Evolutionary conservation across 2,888 invertebrate genomes (phyloP).

Genomic region (Hydropsyche betteni): DNA sequence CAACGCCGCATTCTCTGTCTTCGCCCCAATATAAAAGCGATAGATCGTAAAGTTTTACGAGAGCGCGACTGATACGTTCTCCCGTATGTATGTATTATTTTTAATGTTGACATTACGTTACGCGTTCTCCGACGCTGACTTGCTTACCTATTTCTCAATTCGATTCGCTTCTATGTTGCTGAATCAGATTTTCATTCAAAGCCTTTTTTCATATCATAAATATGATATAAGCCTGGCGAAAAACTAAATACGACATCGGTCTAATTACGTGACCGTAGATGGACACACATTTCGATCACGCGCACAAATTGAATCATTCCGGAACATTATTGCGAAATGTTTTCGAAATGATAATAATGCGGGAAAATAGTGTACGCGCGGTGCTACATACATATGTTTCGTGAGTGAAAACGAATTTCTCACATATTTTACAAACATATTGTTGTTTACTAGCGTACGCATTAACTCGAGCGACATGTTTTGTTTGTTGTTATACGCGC

Average conservation of each 20-base stretch:
- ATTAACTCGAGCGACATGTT: conserved; percentile 20
- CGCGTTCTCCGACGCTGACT: neutral
- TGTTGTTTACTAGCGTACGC: conserved; percentile 6
- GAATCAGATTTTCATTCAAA: no score
- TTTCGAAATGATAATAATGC: no score
- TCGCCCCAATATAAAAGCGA: conserved; percentile 44
- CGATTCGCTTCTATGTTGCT: no score
- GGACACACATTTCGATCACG: no score
- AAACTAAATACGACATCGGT: no score
- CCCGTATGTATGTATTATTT: conserved; percentile 33
- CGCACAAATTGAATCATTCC: no score
- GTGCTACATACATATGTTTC: neutral
- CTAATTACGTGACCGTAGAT: no score
- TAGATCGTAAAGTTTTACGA: conserved; percentile 47
- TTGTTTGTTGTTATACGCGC: conserved; percentile 23
- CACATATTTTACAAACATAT: conserved; percentile 25
- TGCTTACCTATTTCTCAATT: no score
- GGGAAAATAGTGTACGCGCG: neutral
- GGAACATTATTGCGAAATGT: no score
- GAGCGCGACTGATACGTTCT: conserved; percentile 41
- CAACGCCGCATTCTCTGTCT: conserved; percentile 22
- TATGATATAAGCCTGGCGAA: no score
- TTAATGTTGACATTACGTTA: conserved; percentile 16
- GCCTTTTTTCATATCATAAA: no score
- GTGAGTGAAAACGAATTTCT: conserved; percentile 6